Conservation (phyloP, 2,888 invertebrate species). For the Conus canariensis region DNA sequence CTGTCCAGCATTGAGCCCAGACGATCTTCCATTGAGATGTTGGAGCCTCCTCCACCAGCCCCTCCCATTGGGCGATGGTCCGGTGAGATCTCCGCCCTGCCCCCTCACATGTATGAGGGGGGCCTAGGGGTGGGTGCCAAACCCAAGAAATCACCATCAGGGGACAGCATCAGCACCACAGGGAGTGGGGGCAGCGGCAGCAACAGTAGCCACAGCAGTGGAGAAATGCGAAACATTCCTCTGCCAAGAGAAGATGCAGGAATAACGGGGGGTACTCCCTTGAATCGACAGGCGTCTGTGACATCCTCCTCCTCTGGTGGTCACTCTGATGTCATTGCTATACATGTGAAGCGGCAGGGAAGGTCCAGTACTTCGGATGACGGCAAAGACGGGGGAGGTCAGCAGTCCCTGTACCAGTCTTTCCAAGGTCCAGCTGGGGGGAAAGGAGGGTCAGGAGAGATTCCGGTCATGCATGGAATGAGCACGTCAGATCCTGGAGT, state of each 20-base stretch:
- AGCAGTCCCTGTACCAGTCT: conserved; percentile 81
- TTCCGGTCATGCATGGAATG: conserved; percentile 56
- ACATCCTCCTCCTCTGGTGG: conserved; percentile 54
- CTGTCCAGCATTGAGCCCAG: conserved; percentile 69
- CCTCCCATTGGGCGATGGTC: conserved; percentile 64
- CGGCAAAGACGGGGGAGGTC: conserved; percentile 53
- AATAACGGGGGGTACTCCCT: conserved; percentile 46
- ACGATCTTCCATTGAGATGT: conserved; percentile 60
- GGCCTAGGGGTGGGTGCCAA: conserved; percentile 49
- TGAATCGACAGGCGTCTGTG: conserved; percentile 46
- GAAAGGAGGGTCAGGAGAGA: conserved; percentile 45
- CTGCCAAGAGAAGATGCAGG: conserved; percentile 48
- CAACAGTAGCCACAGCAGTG: conserved; percentile 46
- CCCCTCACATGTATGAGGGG: conserved; percentile 44
- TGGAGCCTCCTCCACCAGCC: conserved; percentile 69
- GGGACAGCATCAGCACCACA: conserved; percentile 68
- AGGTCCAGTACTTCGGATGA: conserved; percentile 52
- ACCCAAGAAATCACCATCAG: conserved; percentile 67
- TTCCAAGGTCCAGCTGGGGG: conserved; percentile 81
- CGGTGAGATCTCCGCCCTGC: conserved; percentile 61
- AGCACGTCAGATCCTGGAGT: conserved; percentile 54
- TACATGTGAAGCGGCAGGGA: conserved; percentile 65
- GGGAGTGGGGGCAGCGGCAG: conserved; percentile 60
- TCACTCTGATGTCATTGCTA: conserved; percentile 79
- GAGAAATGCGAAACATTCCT: conserved; percentile 49